Evolutionary conservation across 2,797 vertebrate genomes (phyloP).

Genomic region (Eptatretus atami): DNA sequence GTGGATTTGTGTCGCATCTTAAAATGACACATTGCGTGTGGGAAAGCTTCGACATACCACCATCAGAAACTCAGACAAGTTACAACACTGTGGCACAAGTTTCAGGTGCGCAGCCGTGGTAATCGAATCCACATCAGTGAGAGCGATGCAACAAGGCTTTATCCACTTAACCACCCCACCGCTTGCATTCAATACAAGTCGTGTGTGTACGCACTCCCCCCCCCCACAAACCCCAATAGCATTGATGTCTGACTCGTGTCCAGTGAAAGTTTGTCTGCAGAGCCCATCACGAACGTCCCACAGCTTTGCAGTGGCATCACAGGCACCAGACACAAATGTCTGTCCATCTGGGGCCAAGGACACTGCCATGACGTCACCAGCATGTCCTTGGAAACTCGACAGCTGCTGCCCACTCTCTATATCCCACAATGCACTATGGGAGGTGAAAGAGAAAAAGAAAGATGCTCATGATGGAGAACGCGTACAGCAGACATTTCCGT

Average conservation of each 20-base stretch:
- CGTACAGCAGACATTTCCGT: too few relatives aligned
- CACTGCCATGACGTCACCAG: conserved; percentile 82
- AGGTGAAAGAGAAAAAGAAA: not conserved
- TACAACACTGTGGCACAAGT: too few relatives aligned
- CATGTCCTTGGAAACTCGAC: conserved; percentile 46
- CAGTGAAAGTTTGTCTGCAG: conserved; percentile 67
- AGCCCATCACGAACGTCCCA: conserved; percentile 62
- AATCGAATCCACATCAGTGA: too few relatives aligned
- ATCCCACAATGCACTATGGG: conserved; percentile 52
- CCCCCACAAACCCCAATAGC: conserved; percentile 37
- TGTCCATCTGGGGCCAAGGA: conserved; percentile 66
- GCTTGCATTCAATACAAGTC: too few relatives aligned
- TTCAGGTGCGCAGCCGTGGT: too few relatives aligned
- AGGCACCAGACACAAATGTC: conserved; percentile 70
- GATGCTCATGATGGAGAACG: not conserved
- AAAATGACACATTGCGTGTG: too few relatives aligned
- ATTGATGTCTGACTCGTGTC: conserved; percentile 84
- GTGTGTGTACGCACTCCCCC: not conserved
- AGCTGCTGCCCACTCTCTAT: conserved; percentile 78
- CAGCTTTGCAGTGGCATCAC: conserved; percentile 71
- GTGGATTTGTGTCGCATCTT: too few relatives aligned
- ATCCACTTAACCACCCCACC: too few relatives aligned
- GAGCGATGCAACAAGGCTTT: too few relatives aligned
- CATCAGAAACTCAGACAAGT: too few relatives aligned
- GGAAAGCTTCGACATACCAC: too few relatives aligned